Evolutionary conservation across 2,888 invertebrate species (phyloP).

Genomic region (Tridacna gigas): DNA sequence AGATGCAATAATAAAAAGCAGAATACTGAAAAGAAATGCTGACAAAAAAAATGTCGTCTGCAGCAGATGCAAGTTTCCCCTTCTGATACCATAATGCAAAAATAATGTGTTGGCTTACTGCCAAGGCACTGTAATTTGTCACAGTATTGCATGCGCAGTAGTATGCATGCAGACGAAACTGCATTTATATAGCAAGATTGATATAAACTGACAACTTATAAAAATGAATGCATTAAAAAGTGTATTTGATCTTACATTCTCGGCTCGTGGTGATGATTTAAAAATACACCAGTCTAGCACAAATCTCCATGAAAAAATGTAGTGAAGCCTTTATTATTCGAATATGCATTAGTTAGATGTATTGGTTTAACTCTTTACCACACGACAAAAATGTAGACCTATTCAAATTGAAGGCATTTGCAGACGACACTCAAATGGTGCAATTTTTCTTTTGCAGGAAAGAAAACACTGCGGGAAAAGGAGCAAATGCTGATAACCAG

Average conservation of each 20-base stretch:
- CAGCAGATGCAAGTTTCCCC: constrained; percentile 4
- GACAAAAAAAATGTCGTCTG: constrained; percentile 6
- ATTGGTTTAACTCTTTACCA: too few species aligned
- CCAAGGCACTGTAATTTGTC: constrained; percentile 10
- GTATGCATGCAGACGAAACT: constrained; percentile 11
- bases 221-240: constrained; percentile 26
- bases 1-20: constrained; percentile 8
- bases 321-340: too few species aligned
- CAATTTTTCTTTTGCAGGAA: too few species aligned
- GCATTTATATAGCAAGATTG: constrained; percentile 25
- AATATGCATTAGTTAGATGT: too few species aligned
- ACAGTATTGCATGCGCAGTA: constrained; percentile 12
- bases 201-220: constrained; percentile 25
- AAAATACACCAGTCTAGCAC: neutral
- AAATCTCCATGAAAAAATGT: neutral
- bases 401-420: too few species aligned
- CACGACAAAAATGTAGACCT: too few species aligned
- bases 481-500: too few species aligned
- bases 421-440: too few species aligned
- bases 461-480: too few species aligned
- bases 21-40: neutral
- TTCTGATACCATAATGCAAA: constrained; percentile 1
- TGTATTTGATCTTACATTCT: neutral
- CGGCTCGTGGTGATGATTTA: neutral
- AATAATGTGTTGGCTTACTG: constrained; percentile 6